Evolutionary conservation across 1,140 invertebrate genomes (phyloP).

Genomic region (Drosophila triauraria): DNA sequence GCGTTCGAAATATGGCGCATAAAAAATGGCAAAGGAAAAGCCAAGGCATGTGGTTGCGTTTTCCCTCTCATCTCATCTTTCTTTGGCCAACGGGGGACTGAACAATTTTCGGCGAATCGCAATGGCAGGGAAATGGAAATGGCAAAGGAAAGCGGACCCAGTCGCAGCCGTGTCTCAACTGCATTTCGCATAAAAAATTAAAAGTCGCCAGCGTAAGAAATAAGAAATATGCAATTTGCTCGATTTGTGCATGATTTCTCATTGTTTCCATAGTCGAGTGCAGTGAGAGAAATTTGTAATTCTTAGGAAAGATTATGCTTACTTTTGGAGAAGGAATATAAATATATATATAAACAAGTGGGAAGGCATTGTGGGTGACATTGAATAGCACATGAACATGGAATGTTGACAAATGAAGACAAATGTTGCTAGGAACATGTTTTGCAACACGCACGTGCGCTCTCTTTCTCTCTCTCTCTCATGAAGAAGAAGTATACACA

Average conservation of each 20-base stretch:
- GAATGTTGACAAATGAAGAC: no score
- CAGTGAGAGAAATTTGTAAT: conserved; percentile 22
- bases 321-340: no score
- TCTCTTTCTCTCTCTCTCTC: no score
- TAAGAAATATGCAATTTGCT: conserved; percentile 75
- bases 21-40: conserved; percentile 34
- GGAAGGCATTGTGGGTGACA: no score
- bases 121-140: conserved; percentile 46
- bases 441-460: no score
- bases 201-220: conserved; percentile 66
- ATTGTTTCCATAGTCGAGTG: conserved; percentile 23
- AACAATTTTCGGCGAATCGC: conserved; percentile 41
- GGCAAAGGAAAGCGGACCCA: conserved; percentile 19
- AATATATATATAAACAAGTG: no score
- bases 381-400: no score
- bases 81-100: conserved; percentile 36
- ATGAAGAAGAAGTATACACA: no score
- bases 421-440: no score
- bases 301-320: neutral
- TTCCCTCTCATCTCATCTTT: conserved; percentile 38
- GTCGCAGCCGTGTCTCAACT: conserved; percentile 34
- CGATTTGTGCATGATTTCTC: conserved; percentile 72
- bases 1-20: conserved; percentile 39
- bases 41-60: conserved; percentile 30
- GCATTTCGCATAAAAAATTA: conserved; percentile 75